Conservation (phyloP, 2,113 vertebrate species). For the Sebastes schlegelii region DNA sequence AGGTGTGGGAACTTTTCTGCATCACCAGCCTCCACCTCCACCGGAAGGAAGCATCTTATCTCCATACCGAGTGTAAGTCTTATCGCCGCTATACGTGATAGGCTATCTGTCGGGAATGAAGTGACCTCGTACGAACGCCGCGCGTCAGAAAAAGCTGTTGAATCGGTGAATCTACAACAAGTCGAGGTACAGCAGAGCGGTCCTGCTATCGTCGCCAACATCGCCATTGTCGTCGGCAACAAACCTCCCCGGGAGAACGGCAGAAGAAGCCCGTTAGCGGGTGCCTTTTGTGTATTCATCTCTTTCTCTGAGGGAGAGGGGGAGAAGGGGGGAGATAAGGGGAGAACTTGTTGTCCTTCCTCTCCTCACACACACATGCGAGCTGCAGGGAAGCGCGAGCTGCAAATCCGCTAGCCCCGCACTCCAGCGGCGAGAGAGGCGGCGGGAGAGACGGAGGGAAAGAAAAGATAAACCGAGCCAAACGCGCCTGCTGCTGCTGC, state of each 20-base stretch:
- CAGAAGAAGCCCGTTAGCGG: constrained; percentile 7
- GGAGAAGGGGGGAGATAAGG: constrained; percentile 28
- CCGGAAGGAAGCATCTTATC: constrained; percentile 34
- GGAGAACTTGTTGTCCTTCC: constrained; percentile 55
- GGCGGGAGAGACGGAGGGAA: constrained; percentile 46
- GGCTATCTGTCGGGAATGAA: constrained; percentile 19
- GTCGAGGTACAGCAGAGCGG: background rate
- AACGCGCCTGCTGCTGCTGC: constrained; percentile 62
- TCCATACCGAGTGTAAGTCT: constrained; percentile 27
- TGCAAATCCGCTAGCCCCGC: constrained; percentile 56
- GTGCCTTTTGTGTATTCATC: constrained; percentile 39
- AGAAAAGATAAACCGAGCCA: constrained; percentile 64
- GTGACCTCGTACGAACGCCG: constrained; percentile 13
- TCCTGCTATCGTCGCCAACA: constrained; percentile 22
- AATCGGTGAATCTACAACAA: constrained; percentile 18
- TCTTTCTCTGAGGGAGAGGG: constrained; percentile 23
- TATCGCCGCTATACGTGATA: constrained; percentile 25
- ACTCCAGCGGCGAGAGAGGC: constrained; percentile 64
- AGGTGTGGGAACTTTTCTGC: constrained; percentile 4
- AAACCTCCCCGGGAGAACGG: constrained; percentile 14
- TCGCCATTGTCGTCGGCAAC: background rate
- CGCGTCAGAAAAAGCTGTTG: constrained; percentile 9
- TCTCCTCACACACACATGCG: constrained; percentile 15
- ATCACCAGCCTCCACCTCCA: background rate
- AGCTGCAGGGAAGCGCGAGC: constrained; percentile 55